phyloP scores from a whole-genome alignment of 2,113 vertebrate genomes.

The Antechinus stuartii region DNA sequence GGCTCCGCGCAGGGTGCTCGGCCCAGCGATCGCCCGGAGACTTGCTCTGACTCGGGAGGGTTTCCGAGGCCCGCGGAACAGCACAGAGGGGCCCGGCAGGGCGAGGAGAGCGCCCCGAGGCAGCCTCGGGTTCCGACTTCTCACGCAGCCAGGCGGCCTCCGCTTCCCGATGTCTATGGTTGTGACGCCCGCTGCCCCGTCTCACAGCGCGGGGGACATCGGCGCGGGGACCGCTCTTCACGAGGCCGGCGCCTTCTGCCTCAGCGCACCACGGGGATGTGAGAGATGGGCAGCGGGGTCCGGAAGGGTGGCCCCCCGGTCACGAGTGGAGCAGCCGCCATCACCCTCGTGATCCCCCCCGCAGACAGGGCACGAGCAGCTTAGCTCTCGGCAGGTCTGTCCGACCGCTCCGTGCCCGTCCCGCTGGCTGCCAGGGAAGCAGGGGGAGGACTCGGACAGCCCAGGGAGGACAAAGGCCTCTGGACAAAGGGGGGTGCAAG shows the following conservation, averaged over 20 bases:
- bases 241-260: neutral
- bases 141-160: neutral
- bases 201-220: neutral
- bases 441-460: neutral
- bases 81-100: neutral
- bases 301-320: neutral
- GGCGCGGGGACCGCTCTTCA: neutral
- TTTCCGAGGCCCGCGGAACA: neutral
- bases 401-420: neutral
- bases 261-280: neutral
- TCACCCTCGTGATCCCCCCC: too few species aligned
- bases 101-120: neutral
- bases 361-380: neutral
- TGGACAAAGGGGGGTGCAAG: neutral
- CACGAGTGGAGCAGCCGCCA: neutral
- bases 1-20: accelerated
- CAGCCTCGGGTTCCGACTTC: neutral
- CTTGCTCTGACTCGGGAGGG: neutral
- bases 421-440: neutral
- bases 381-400: neutral
- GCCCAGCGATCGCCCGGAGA: neutral
- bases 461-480: neutral
- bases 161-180: neutral
- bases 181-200: neutral
- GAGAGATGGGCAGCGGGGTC: neutral